These are phyloP conservation scores for Ptiloglossa arizonensis DNA, from an alignment of 1,140 invertebrate genomes.

Conservation along the genomic window DNA sequence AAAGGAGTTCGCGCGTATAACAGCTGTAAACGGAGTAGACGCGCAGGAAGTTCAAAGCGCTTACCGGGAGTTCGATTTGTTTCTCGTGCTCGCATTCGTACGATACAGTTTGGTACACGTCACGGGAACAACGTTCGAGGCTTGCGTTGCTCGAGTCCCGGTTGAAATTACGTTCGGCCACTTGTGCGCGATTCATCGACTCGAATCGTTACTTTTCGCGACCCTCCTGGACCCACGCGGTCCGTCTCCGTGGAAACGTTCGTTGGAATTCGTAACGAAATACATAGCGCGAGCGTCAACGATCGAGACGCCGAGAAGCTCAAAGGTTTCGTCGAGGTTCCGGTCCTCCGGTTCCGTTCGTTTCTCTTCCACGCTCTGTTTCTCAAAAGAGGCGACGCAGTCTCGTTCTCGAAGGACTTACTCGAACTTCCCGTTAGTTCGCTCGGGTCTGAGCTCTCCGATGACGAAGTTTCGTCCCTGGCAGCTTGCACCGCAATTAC, in stretches of 20 bases:
- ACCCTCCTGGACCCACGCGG: too few species aligned
- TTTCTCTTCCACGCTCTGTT: neutral
- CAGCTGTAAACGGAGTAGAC: slow-evolving; percentile 35
- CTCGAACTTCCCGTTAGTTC: neutral
- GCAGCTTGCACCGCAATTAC: slow-evolving; percentile 6
- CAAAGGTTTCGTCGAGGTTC: slow-evolving; percentile 43
- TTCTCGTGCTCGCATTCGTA: neutral
- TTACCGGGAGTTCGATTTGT: neutral
- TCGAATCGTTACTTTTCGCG: too few species aligned
- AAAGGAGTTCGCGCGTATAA: slow-evolving; percentile 36
- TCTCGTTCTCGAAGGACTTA: neutral
- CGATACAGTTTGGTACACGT: too few species aligned
- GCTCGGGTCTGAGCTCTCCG: neutral
- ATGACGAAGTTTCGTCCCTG: neutral
- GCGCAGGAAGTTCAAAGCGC: neutral
- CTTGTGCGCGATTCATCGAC: too few species aligned
- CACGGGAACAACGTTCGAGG: too few species aligned
- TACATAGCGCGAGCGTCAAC: neutral
- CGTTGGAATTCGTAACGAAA: neutral
- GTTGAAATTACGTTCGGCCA: too few species aligned
- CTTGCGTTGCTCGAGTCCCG: too few species aligned
- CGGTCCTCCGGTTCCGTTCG: slow-evolving; percentile 17
- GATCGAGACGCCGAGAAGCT: slow-evolving; percentile 23
- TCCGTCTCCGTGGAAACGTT: neutral
- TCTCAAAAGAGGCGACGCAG: neutral